A percentile compares a stretch with the other conserved stretches of the same genome.
These are phyloP conservation scores for Pavo muticus DNA, from an alignment of 2,113 vertebrate genomes.

Conservation along the genomic window DNA sequence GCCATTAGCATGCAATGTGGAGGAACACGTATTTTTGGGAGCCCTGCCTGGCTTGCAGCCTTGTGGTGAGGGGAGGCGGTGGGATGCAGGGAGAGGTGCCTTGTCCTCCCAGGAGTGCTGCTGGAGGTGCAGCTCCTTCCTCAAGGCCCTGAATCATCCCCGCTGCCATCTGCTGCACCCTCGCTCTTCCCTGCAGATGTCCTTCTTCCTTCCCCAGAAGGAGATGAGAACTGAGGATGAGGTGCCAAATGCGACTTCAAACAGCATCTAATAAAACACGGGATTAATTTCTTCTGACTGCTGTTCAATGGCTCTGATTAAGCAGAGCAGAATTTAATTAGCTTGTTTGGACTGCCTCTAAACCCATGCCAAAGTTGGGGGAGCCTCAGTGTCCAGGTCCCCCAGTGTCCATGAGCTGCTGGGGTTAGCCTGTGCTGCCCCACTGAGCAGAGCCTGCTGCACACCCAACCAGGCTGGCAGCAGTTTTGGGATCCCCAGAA, in stretches of 20 bases:
- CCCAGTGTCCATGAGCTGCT: not conserved
- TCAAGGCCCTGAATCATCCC: slow-evolving; percentile 68
- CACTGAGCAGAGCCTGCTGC: not conserved
- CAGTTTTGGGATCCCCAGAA: not conserved
- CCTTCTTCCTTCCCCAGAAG: slow-evolving; percentile 71
- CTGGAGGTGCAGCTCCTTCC: slow-evolving; percentile 57
- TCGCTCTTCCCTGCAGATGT: slow-evolving; percentile 65
- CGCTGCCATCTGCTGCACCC: slow-evolving; percentile 64
- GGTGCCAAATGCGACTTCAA: slow-evolving; percentile 63
- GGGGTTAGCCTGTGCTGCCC: not conserved
- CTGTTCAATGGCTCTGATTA: slow-evolving; percentile 70
- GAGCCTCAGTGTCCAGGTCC: not conserved
- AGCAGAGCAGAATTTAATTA: slow-evolving; percentile 69
- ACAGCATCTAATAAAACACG: slow-evolving; percentile 63
- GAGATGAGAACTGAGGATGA: slow-evolving; percentile 56
- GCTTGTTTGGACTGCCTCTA: slow-evolving; percentile 39
- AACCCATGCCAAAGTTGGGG: slow-evolving; percentile 11
- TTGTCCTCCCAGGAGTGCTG: not conserved
- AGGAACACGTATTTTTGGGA: slow-evolving; percentile 68
- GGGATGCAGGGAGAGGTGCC: slow-evolving; percentile 46
- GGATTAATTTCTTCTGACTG: slow-evolving; percentile 70
- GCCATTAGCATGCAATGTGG: slow-evolving; percentile 59
- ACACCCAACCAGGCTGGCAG: not conserved
- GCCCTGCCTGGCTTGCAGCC: slow-evolving; percentile 29
- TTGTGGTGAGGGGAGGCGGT: not conserved